Base-by-base conservation (phyloP, 92 coral and sea anemone species). In the Plumapathes pennacea region DNA sequence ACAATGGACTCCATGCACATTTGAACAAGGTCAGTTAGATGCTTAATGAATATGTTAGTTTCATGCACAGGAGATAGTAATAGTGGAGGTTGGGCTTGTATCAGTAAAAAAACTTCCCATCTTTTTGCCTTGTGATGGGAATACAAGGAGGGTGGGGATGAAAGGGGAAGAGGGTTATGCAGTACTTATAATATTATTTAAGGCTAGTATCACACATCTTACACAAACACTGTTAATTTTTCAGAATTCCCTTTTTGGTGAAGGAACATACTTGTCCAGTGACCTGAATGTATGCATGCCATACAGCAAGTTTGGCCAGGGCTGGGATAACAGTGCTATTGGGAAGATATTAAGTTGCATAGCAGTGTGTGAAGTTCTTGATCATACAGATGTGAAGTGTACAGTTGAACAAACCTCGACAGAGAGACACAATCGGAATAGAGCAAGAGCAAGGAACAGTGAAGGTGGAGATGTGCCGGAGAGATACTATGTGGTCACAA, bases 381-480 rank as follows among this genome's bases (percentile, higher is more conserved):
- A 94, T 37, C 99, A 94, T 58, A 94, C 99, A 33, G 99, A 90
- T 46, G 99, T 94, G 20, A 94, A 94, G 37, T 84, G 99, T 39
- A 72, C 94, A 36, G 62, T 84, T 24, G 77, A 94, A 45, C 53
- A 31, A 15, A 32, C 32, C 48, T 40, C 10, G 24, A 52, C 24
- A 44, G 64, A 68, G 20, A 33, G 70, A 29, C 80, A 60, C 20
- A 52, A 38, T 23, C 68, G 89, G n/a, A 51, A 90, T 24, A 59
- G 99, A 25, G 90, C 96, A 2, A 59, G 92, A 60, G 97, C 97
- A n/a, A 67, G 75, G 37, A 89, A 89, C 62, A 94, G 99, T 26
- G 86, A 84, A 51, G 99, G 89, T 22, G 99, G 99, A 3, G 95
- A 94, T 74, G 99, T 94, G 0, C 99, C 99, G 0, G 99, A 94